Percentiles rank a stretch among this genome's conserved stretches.
Evolutionary conservation across 1,140 invertebrate genomes (phyloP).

Genomic region (Drosophila ercepeae): DNA sequence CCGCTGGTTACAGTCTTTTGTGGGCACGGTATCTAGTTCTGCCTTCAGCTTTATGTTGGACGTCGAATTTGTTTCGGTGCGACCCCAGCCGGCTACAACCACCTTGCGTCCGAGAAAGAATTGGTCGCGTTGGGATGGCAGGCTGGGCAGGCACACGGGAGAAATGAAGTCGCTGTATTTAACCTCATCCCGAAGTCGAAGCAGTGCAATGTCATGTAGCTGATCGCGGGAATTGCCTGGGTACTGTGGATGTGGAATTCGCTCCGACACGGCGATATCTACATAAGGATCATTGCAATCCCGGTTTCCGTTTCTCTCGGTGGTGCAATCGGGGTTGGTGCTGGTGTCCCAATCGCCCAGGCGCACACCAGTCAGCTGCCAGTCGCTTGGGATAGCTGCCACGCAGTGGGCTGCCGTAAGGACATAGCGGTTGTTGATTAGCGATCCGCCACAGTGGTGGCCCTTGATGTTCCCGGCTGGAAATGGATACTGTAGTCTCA

Average conservation of each 20-base stretch:
- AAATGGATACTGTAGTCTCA: background rate
- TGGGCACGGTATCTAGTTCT: conserved; percentile 41
- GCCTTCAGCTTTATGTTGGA: conserved; percentile 70
- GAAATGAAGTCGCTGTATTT: conserved; percentile 86
- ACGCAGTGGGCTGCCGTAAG: conserved; percentile 91
- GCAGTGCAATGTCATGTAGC: conserved; percentile 88
- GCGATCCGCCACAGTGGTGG: conserved; percentile 88
- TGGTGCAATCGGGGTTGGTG: conserved; percentile 85
- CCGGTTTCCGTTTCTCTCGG: conserved; percentile 57
- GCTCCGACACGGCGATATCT: conserved; percentile 85
- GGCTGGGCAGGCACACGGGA: conserved; percentile 89
- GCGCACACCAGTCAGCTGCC: conserved; percentile 84
- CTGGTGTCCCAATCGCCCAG: conserved; percentile 87
- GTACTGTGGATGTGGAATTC: conserved; percentile 87
- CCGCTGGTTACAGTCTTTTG: conserved; percentile 36
- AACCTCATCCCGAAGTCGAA: conserved; percentile 86
- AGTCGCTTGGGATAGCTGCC: conserved; percentile 83
- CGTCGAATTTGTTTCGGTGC: conserved; percentile 86
- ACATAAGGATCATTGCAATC: conserved; percentile 85
- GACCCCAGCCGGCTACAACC: conserved; percentile 92
- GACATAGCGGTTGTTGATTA: conserved; percentile 88
- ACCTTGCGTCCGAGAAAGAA: conserved; percentile 85
- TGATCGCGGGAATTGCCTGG: conserved; percentile 84
- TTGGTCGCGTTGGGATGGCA: conserved; percentile 73
- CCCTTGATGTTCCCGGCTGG: conserved; percentile 60